Base-by-base conservation (phyloP, 2,113 vertebrate genomes). In the Calyptomena viridis region DNA sequence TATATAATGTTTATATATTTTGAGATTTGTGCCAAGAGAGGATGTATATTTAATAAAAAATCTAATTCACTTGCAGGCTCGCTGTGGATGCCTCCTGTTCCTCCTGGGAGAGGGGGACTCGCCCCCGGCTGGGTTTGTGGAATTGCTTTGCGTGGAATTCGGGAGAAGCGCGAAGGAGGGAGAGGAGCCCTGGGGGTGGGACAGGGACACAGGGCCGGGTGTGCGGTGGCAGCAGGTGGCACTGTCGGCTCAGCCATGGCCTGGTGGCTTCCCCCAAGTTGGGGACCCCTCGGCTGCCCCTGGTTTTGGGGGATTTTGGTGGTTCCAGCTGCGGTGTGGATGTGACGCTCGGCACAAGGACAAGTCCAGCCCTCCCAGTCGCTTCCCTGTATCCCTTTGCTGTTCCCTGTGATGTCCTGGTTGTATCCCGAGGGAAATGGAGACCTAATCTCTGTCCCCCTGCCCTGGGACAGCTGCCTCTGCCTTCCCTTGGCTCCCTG, bases 1-100 rank as follows among this genome's bases (percentile, higher is more conserved):
- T 98, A 97, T 55, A 97, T 95, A 80, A 97, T 95, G 97, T 98
- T 98, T 98, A 96, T 98, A 96, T 98, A 97, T 98, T 98, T 98
- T 92, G 95, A 97, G 96, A 97, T 97, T 97, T 97, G 97, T 98
- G 98, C 97, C 98, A 98, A 98, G 92, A 98, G 96, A 98, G 92
- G 95, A 95, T 95, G 91, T 98, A 98, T 98, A 98, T 98, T 98
- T 98, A 98, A 98, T 98, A 98, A 98, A 95, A 98, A 97, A 97
- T 11, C 2, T 25, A 83, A 91, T 52, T 73, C 79, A 94, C 60
- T 80, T 37, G 19, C 13, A 49, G 94, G 78, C 71, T 95, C 53
- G 27, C 28, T 11, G 4, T 6, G 24, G 28, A 18, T 25, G 40
- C 21, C 30, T 84, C 50, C 58, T 63, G 0, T 13, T 4, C 0